Conservation (phyloP, 2,113 vertebrate species). For the Carassius gibelio region DNA sequence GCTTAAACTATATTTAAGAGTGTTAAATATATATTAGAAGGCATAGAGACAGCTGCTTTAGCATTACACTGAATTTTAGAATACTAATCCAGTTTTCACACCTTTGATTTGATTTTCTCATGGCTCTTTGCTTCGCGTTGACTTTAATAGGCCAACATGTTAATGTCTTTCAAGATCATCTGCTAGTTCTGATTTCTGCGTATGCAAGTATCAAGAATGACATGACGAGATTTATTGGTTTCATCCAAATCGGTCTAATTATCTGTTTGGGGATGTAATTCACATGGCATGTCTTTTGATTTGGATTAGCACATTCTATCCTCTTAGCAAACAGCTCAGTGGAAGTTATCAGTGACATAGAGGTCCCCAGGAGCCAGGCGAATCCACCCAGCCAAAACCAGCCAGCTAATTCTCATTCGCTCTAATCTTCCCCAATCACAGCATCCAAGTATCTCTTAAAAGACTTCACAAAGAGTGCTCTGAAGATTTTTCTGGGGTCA, state of each 20-base stretch:
- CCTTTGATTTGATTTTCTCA: not conserved
- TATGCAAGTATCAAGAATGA: slow-evolving; percentile 59
- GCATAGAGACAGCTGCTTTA: not conserved
- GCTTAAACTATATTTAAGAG: not conserved
- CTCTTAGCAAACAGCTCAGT: slow-evolving; percentile 77
- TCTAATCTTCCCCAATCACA: slow-evolving; percentile 64
- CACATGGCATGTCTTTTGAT: slow-evolving; percentile 83
- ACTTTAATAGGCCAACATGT: not conserved
- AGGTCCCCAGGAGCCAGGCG: slow-evolving; percentile 60
- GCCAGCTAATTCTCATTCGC: slow-evolving; percentile 64
- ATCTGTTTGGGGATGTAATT: slow-evolving; percentile 85
- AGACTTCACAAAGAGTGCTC: slow-evolving; percentile 56
- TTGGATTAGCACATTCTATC: slow-evolving; percentile 81
- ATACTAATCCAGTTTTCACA: not conserved
- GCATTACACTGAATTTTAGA: not conserved
- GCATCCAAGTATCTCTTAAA: slow-evolving; percentile 58
- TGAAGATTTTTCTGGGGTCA: slow-evolving; percentile 40
- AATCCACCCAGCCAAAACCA: slow-evolving; percentile 64
- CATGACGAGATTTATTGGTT: slow-evolving; percentile 67
- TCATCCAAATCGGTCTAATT: slow-evolving; percentile 75
- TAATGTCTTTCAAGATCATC: slow-evolving; percentile 38
- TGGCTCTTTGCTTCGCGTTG: not conserved
- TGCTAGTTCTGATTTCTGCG: slow-evolving; percentile 52
- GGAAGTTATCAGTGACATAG: slow-evolving; percentile 75
- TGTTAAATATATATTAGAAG: not conserved